A percentile compares a stretch with the other conserved stretches of the same genome.
These are phyloP conservation scores for Ooceraea biroi DNA, from an alignment of 1,140 invertebrate species.

Conservation along the genomic window DNA sequence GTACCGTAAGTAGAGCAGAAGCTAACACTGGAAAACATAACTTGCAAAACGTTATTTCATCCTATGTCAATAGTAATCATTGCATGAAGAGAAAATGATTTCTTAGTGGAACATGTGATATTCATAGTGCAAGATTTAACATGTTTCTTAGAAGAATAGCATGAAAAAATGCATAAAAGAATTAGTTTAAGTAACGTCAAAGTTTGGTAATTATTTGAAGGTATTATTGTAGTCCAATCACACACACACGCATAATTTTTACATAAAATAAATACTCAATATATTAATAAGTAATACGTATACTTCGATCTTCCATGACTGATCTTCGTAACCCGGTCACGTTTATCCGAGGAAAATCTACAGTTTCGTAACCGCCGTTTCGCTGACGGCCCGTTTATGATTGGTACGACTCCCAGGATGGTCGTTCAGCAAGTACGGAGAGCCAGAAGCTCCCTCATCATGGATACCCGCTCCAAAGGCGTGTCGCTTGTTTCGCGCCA, in stretches of 20 bases:
- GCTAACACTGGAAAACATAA: too few relatives aligned
- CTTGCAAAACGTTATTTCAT: too few relatives aligned
- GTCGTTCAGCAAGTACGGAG: conserved; percentile 69
- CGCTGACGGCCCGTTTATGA: conserved; percentile 71
- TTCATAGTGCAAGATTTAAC: not conserved
- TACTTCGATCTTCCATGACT: too few relatives aligned
- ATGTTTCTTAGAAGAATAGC: not conserved
- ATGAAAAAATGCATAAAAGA: not conserved
- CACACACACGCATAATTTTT: too few relatives aligned
- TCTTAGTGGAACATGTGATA: too few relatives aligned
- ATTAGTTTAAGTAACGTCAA: not conserved
- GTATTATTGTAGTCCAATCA: too few relatives aligned
- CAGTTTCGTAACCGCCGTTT: conserved; percentile 35
- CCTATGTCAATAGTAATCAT: too few relatives aligned
- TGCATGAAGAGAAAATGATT: too few relatives aligned
- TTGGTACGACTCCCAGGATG: conserved; percentile 78
- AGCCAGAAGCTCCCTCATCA: conserved; percentile 25
- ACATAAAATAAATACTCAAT: too few relatives aligned
- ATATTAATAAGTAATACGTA: too few relatives aligned
- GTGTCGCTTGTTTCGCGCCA: conserved; percentile 22
- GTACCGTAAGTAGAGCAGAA: too few relatives aligned
- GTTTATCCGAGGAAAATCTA: conserved; percentile 44
- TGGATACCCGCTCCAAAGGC: conserved; percentile 26
- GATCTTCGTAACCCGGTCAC: conserved; percentile 42
- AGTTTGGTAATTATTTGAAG: conserved; percentile 6